These are phyloP conservation scores for Argynnis bischoffii DNA, from an alignment of 2,888 invertebrate species.

Conservation along the genomic window DNA sequence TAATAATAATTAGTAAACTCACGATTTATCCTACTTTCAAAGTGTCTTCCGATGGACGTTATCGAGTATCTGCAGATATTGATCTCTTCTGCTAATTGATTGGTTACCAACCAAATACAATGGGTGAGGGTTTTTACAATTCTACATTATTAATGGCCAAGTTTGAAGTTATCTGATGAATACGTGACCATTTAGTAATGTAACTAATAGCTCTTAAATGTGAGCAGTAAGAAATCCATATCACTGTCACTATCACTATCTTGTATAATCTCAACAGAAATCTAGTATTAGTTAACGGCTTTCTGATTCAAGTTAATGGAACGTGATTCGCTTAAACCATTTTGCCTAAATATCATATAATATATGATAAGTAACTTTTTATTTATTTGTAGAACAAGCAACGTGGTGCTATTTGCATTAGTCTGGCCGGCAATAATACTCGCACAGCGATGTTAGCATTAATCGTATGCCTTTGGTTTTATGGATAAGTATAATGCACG, in stretches of 20 bases:
- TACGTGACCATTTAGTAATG: conserved; percentile 27
- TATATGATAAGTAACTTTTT: conserved; percentile 4
- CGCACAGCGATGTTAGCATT: too few species aligned
- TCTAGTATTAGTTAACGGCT: conserved; percentile 10
- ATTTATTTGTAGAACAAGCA: too few species aligned
- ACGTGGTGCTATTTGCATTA: too few species aligned
- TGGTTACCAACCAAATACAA: conserved; percentile 44
- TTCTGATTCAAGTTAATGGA: conserved; percentile 16
- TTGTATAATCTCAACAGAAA: conserved; percentile 15
- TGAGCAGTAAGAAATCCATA: conserved; percentile 22
- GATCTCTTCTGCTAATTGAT: conserved; percentile 61
- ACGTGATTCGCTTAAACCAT: conserved; percentile 16
- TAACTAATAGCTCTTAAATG: conserved; percentile 28
- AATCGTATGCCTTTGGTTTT: too few species aligned
- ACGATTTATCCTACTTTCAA: conserved; percentile 75
- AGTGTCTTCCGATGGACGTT: conserved; percentile 65
- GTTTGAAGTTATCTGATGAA: conserved; percentile 34
- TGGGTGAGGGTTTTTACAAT: conserved; percentile 34
- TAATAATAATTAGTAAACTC: conserved; percentile 78
- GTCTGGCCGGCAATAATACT: too few species aligned
- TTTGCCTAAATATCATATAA: conserved; percentile 13
- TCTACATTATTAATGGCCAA: conserved; percentile 35
- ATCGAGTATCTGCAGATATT: conserved; percentile 71
- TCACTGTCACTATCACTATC: conserved; percentile 14
- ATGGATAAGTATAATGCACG: too few species aligned